phyloP scores from a whole-genome alignment of 1,140 invertebrate species.

The Caenorhabditis latens region DNA sequence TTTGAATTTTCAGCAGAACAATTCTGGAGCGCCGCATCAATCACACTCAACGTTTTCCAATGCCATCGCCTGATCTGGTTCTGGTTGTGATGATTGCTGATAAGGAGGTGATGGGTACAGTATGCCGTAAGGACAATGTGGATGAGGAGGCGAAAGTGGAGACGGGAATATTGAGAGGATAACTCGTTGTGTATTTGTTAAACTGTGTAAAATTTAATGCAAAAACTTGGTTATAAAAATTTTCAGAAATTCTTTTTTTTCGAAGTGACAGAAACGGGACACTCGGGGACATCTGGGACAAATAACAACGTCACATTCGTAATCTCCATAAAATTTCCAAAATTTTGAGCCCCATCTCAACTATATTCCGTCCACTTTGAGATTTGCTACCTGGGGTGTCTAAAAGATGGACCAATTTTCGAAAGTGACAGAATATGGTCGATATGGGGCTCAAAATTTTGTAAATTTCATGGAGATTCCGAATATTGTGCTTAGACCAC shows the following conservation, averaged over 20 bases:
- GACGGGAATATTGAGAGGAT: slow-evolving; percentile 24
- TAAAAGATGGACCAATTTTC: no score
- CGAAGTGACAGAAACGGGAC: no score
- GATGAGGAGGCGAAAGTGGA: slow-evolving; percentile 35
- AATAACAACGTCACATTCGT: no score
- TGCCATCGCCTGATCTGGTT: background rate
- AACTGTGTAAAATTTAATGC: background rate
- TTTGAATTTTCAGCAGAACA: background rate
- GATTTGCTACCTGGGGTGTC: no score
- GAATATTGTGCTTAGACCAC: no score
- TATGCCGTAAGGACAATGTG: background rate
- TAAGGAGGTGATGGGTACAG: slow-evolving; percentile 39
- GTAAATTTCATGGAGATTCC: background rate
- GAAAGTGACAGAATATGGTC: background rate
- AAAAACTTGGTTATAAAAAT: no score
- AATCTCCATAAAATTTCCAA: no score
- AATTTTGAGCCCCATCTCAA: no score
- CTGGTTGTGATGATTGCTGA: slow-evolving; percentile 18
- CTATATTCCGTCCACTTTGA: no score
- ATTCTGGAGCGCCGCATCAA: background rate
- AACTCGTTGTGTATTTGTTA: background rate
- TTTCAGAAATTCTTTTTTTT: no score
- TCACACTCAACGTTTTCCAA: slow-evolving; percentile 27
- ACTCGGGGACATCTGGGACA: no score
- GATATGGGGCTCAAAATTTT: no score